Evolutionary conservation across 2,113 vertebrate genomes (phyloP).

Genomic region (Neotragus moschatus): DNA sequence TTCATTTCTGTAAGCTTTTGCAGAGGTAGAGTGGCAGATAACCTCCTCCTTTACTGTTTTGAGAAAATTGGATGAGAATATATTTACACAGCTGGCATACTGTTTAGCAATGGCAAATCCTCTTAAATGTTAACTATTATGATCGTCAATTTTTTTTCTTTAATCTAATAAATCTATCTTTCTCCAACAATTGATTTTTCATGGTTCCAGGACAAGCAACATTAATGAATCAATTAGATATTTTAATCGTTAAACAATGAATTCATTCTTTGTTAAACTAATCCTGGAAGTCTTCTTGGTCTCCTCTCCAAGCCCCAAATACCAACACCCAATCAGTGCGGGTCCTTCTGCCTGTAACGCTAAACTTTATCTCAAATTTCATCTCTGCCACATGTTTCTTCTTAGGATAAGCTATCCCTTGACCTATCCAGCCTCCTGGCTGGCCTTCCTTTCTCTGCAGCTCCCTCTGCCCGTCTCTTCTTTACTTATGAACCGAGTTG

Average conservation of each 20-base stretch:
- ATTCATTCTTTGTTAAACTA: not conserved
- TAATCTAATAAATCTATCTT: not conserved
- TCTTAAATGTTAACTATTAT: not conserved
- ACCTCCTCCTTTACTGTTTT: not conserved
- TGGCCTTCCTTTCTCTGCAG: not conserved
- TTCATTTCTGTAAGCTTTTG: not conserved
- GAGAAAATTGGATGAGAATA: not conserved
- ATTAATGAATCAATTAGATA: not conserved
- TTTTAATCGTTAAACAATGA: not conserved
- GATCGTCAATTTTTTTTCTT: not conserved
- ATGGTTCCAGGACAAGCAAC: not conserved
- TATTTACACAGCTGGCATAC: not conserved
- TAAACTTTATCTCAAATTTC: not conserved
- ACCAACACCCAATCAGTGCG: not conserved
- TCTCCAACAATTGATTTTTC: not conserved
- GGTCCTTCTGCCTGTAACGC: not conserved
- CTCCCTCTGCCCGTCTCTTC: too few relatives aligned
- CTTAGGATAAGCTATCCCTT: not conserved
- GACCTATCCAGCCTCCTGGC: not conserved
- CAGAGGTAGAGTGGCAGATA: not conserved
- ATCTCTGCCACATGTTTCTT: accelerated
- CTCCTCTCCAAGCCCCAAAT: not conserved
- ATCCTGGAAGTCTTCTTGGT: not conserved
- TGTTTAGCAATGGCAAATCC: not conserved
- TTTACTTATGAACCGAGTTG: not conserved